phyloP scores from a whole-genome alignment of 2,797 vertebrate species.

The Lagothrix lagotricha region DNA sequence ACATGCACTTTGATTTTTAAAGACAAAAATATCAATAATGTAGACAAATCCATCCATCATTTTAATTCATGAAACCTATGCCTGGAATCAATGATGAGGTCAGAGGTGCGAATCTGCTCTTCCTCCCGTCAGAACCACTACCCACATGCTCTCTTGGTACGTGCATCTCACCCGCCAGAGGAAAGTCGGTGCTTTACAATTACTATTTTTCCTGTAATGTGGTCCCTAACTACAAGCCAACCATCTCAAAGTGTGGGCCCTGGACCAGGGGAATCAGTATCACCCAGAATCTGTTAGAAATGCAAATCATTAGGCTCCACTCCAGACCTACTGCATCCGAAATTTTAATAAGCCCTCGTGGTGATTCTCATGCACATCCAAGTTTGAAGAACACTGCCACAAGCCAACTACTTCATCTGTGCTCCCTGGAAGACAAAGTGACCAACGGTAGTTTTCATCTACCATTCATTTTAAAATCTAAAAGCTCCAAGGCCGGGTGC shows the following conservation, averaged over 20 bases:
- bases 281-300: not conserved
- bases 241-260: not conserved
- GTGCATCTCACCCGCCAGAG: not conserved
- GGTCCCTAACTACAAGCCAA: not conserved
- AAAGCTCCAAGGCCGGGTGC: not conserved
- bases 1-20: constrained; percentile 8
- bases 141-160: not conserved
- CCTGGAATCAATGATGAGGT: not conserved
- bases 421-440: not conserved
- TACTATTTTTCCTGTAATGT: not conserved
- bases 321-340: not conserved
- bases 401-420: not conserved
- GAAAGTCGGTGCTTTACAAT: not conserved
- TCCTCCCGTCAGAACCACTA: not conserved
- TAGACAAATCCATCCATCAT: not conserved
- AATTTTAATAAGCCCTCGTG: not conserved
- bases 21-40: not conserved
- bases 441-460: not conserved
- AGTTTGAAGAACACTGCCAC: not conserved
- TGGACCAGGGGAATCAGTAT: not conserved
- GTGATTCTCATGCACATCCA: not conserved
- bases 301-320: not conserved
- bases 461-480: not conserved
- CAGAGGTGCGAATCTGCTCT: not conserved
- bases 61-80: not conserved